A percentile compares a stretch with the other conserved stretches of the same genome.
phyloP scores from a whole-genome alignment of 2,888 invertebrate species.

The Spodoptera exigua region DNA sequence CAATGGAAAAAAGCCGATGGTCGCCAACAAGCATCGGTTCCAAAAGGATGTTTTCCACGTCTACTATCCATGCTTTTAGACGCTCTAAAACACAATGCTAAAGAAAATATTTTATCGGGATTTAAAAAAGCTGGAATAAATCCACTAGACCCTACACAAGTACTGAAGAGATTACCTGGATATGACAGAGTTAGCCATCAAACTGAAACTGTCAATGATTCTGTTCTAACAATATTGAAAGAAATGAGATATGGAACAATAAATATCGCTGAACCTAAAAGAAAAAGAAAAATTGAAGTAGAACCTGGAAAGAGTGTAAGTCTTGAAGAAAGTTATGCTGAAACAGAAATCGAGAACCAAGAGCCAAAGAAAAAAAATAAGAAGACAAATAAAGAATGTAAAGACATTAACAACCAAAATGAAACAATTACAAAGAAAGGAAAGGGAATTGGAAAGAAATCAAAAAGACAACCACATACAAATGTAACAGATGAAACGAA shows the following conservation, averaged over 20 bases:
- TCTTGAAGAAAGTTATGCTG: conserved; percentile 39
- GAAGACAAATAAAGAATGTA: conserved; percentile 29
- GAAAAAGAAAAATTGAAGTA: conserved; percentile 41
- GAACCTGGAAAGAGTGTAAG: conserved; percentile 34
- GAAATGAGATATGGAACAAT: conserved; percentile 30
- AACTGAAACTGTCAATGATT: conserved; percentile 34
- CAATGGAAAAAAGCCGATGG: conserved; percentile 38
- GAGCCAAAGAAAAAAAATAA: conserved; percentile 28
- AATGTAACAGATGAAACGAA: conserved; percentile 33
- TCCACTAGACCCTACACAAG: conserved; percentile 31
- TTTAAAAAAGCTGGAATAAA: conserved; percentile 48
- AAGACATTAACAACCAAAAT: conserved; percentile 31
- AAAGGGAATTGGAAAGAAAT: conserved; percentile 40
- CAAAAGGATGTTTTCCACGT: conserved; percentile 56
- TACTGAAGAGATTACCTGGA: conserved; percentile 35
- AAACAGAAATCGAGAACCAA: conserved; percentile 32
- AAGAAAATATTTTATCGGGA: conserved; percentile 54
- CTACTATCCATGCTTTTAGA: conserved; percentile 56
- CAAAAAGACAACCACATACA: conserved; percentile 30
- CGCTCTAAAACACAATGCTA: conserved; percentile 26
- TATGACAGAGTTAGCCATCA: conserved; percentile 35
- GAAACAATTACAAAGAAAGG: conserved; percentile 31
- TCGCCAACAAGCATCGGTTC: conserved; percentile 24
- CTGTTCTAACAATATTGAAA: conserved; percentile 31
- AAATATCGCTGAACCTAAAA: conserved; percentile 32